Evolutionary conservation across 1,140 invertebrate genomes (phyloP).

Genomic region (Papilio aristodemus): DNA sequence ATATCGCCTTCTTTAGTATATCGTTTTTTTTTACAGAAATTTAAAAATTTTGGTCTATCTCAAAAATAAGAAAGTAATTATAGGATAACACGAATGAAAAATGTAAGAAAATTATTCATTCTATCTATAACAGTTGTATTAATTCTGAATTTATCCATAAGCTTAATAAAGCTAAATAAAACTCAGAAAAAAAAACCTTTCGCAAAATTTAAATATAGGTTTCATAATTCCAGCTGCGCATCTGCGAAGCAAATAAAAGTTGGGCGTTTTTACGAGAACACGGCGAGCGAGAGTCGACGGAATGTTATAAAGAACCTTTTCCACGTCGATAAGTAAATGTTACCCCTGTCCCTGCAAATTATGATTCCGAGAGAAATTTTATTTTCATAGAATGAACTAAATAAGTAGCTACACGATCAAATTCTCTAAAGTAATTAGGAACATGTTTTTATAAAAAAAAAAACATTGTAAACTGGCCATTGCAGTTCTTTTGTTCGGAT

Average conservation of each 20-base stretch:
- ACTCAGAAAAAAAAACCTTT: slow-evolving; percentile 46
- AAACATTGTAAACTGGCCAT: too few relatives aligned
- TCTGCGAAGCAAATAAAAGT: slow-evolving; percentile 58
- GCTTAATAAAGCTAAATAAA: slow-evolving; percentile 14
- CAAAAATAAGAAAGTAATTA: too few relatives aligned
- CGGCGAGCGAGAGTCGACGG: slow-evolving; percentile 40
- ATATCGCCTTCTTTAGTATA: too few relatives aligned
- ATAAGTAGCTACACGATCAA: not conserved
- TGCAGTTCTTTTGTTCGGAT: too few relatives aligned
- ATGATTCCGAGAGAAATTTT: slow-evolving; percentile 45
- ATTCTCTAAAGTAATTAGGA: not conserved
- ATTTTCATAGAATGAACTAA: slow-evolving; percentile 46
- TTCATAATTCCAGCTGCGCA: slow-evolving; percentile 40
- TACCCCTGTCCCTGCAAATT: slow-evolving; percentile 61
- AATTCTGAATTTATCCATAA: not conserved
- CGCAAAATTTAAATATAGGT: slow-evolving; percentile 49
- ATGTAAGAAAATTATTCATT: not conserved
- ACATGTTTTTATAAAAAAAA: not conserved
- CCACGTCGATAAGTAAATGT: slow-evolving; percentile 71
- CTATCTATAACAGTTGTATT: not conserved
- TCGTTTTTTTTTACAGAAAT: too few relatives aligned
- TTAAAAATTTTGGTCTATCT: too few relatives aligned
- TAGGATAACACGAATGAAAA: too few relatives aligned
- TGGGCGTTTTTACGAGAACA: slow-evolving; percentile 45
- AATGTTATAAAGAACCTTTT: slow-evolving; percentile 69